Conservation (phyloP, 2,797 vertebrate species). For the Alcedo atthis region DNA sequence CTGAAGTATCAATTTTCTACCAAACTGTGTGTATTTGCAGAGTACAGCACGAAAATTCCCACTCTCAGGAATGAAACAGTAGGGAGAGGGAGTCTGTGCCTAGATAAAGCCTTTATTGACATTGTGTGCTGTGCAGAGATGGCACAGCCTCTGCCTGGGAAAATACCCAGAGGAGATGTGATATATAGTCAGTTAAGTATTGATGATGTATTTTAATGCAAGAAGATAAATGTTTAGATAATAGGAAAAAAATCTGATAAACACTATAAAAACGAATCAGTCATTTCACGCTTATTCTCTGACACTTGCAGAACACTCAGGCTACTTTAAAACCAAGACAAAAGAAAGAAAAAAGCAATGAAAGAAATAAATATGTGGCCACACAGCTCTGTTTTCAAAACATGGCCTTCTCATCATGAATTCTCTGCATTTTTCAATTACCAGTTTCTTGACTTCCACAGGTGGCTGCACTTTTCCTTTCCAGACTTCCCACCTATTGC, state of each 20-base stretch:
- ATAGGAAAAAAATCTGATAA: not conserved
- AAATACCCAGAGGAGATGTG: not conserved
- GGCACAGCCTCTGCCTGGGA: not conserved
- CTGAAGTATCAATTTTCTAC: constrained; percentile 15
- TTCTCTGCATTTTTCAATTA: not conserved
- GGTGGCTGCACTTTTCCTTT: not conserved
- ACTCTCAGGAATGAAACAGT: not conserved
- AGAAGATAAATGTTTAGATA: not conserved
- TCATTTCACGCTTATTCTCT: not conserved
- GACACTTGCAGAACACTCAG: not conserved
- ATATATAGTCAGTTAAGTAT: not conserved
- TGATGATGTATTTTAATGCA: not conserved
- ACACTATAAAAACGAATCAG: not conserved
- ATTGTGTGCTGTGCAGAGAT: not conserved
- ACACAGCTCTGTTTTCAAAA: not conserved
- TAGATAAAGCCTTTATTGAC: not conserved
- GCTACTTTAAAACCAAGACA: not conserved
- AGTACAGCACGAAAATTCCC: not conserved
- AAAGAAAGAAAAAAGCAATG: not conserved
- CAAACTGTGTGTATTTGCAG: not conserved
- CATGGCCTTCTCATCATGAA: not conserved
- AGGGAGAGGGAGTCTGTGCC: not conserved
- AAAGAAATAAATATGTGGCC: not conserved
- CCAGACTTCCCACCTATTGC: not conserved
- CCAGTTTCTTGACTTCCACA: not conserved